These are phyloP conservation scores for Polypedilum vanderplanki DNA, from an alignment of 1,140 invertebrate genomes.

Conservation along the genomic window DNA sequence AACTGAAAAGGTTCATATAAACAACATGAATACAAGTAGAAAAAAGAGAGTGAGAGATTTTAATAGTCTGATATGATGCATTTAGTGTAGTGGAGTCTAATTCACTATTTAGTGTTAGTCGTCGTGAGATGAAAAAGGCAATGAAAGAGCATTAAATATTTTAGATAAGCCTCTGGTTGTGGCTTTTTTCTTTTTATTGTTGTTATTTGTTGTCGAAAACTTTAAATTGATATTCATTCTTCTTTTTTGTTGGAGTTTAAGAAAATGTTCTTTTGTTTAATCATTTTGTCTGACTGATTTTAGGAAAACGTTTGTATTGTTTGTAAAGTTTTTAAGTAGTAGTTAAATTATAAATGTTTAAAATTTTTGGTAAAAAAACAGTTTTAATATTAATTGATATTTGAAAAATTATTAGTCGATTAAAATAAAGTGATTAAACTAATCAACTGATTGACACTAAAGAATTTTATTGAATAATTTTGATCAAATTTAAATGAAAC, in stretches of 20 bases:
- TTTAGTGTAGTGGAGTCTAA: slow-evolving; percentile 5
- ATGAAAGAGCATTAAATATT: slow-evolving; percentile 3
- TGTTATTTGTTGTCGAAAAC: neutral
- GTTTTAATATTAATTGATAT: too few species aligned
- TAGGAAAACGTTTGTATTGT: too few species aligned
- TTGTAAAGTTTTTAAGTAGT: too few species aligned
- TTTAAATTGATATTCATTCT: neutral
- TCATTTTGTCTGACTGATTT: too few species aligned
- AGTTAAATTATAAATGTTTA: too few species aligned
- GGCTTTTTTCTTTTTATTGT: neutral
- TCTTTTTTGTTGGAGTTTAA: neutral
- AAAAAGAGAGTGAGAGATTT: neutral
- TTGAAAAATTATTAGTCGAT: too few species aligned
- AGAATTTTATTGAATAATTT: too few species aligned
- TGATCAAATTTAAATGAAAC: too few species aligned
- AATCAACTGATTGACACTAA: too few species aligned
- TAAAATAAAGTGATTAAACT: too few species aligned
- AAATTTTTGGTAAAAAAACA: too few species aligned
- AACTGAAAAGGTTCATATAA: neutral
- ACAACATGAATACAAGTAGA: slow-evolving; percentile 5
- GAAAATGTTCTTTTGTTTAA: too few species aligned
- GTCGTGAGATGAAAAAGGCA: neutral
- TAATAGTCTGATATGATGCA: slow-evolving; percentile 6
- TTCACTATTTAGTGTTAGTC: slow-evolving; percentile 10
- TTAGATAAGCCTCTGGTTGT: slow-evolving; percentile 16